Percentiles rank a stretch among this genome's conserved stretches.
These are phyloP conservation scores for Gerris lacustris DNA, from an alignment of 2,888 invertebrate species.

Conservation along the genomic window DNA sequence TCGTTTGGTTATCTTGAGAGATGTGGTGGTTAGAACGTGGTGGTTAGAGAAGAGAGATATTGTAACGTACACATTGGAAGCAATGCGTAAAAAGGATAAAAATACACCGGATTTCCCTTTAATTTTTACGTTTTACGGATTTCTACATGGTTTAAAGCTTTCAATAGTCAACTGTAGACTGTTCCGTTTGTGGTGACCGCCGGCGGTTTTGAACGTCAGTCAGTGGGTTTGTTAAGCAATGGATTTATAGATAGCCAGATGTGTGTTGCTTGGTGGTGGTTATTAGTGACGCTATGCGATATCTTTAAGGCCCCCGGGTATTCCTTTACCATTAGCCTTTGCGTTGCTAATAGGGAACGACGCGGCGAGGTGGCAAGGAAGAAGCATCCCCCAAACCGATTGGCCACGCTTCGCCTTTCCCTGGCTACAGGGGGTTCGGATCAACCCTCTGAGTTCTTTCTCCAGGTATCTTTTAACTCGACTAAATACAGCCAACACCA, in stretches of 20 bases:
- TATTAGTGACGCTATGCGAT: conserved; percentile 1
- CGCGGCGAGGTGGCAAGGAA: neutral
- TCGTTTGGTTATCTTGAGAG: too few relatives aligned
- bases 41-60: too few relatives aligned
- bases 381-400: neutral
- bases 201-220: neutral
- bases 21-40: too few relatives aligned
- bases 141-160: too few relatives aligned
- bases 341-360: neutral
- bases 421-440: neutral
- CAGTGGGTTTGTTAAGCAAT: neutral
- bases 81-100: too few relatives aligned
- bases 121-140: too few relatives aligned
- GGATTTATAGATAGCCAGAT: neutral
- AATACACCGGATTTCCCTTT: too few relatives aligned
- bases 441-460: neutral
- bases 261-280: neutral
- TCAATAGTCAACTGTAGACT: too few relatives aligned
- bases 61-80: too few relatives aligned
- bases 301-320: neutral
- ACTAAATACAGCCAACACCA: neutral
- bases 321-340: neutral
- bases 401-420: neutral
- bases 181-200: neutral
- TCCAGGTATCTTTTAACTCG: neutral